Conservation (phyloP, 2,797 vertebrate species). For the Capromys pilorides region DNA sequence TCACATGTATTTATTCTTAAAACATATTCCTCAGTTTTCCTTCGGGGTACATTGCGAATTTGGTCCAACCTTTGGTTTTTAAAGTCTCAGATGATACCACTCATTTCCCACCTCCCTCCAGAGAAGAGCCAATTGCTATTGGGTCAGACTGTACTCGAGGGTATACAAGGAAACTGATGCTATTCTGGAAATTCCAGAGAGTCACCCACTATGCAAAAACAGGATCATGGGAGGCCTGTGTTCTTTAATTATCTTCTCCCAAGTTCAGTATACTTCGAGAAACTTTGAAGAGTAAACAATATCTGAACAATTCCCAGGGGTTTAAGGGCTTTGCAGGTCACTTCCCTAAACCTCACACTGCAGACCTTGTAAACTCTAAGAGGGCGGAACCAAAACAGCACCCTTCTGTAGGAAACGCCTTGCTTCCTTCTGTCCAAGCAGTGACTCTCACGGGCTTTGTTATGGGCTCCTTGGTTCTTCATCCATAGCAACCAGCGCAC, state of each 20-base stretch:
- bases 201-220: conserved; percentile 49
- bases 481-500: conserved; percentile 72
- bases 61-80: conserved; percentile 8
- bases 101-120: neutral
- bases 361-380: conserved; percentile 5
- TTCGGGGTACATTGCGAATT: neutral
- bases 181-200: conserved; percentile 63
- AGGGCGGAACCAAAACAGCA: neutral
- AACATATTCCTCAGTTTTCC: neutral
- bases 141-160: neutral
- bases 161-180: conserved; percentile 30
- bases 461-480: conserved; percentile 61
- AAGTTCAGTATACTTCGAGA: conserved; percentile 26
- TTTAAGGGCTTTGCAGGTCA: neutral
- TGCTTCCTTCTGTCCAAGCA: neutral
- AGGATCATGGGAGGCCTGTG: neutral
- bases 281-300: neutral
- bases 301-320: neutral
- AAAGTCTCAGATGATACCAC: neutral
- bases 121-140: neutral
- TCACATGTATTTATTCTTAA: neutral
- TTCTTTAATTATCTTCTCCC: conserved; percentile 36
- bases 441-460: conserved; percentile 61
- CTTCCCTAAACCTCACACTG: neutral
- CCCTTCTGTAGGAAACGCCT: neutral